Evolutionary conservation across 1,140 invertebrate species (phyloP).

Genomic region (Drosophila sturtevanti): DNA sequence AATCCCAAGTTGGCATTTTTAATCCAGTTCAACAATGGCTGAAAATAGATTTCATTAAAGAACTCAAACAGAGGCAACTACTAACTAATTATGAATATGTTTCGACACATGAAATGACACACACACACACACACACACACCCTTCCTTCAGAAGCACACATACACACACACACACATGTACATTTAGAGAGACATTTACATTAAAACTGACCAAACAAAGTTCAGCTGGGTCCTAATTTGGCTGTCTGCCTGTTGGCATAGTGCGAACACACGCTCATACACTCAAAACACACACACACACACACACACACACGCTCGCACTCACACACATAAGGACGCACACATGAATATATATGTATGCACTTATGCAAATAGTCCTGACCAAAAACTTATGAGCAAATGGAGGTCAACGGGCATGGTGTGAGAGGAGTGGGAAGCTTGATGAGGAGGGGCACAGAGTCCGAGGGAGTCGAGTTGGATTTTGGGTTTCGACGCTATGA

Average conservation of each 20-base stretch:
- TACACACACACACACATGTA: neutral
- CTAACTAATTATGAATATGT: conserved; percentile 79
- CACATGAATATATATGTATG: conserved; percentile 26
- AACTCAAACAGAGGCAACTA: conserved; percentile 30
- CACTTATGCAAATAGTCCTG: conserved; percentile 65
- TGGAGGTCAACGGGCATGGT: neutral
- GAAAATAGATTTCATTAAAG: conserved; percentile 23
- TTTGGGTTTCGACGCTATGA: conserved; percentile 51
- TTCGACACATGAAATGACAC: conserved; percentile 61
- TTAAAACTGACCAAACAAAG: conserved; percentile 80
- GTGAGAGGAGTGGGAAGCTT: neutral
- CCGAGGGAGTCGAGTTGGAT: conserved; percentile 10
- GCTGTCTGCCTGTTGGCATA: conserved; percentile 54
- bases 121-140: conserved; percentile 18
- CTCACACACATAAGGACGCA: conserved; percentile 11
- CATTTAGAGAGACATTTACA: conserved; percentile 48
- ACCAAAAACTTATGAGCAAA: conserved; percentile 63
- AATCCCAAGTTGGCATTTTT: conserved; percentile 1
- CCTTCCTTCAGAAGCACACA: too few relatives aligned
- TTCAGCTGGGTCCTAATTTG: conserved; percentile 74
- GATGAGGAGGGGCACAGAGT: neutral
- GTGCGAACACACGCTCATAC: too few relatives aligned
- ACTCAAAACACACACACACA: neutral
- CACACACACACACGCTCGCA: conserved; percentile 18
- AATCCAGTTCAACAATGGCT: neutral